These are phyloP conservation scores for Nibea coibor DNA, from an alignment of 2,113 vertebrate species.

Conservation along the genomic window DNA sequence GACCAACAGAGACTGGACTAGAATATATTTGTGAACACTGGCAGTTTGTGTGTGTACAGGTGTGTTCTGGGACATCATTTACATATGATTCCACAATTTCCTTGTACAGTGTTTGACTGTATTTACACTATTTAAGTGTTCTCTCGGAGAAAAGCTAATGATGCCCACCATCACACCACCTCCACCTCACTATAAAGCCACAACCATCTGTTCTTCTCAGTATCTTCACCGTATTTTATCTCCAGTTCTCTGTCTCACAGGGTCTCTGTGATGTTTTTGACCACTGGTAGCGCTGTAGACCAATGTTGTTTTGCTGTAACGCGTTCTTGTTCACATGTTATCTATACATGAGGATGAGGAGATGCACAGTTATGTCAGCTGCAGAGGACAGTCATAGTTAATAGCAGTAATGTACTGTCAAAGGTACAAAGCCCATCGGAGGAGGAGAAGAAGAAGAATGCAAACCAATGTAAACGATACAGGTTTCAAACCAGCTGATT, in stretches of 20 bases:
- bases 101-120: not conserved
- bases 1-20: not conserved
- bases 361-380: not conserved
- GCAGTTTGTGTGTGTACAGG: not conserved
- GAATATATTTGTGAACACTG: conserved; percentile 1
- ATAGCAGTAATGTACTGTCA: not conserved
- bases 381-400: not conserved
- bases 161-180: not conserved
- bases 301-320: not conserved
- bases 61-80: not conserved
- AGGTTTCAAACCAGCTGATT: not conserved
- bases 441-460: not conserved
- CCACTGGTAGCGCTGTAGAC: not conserved
- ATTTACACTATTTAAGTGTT: not conserved
- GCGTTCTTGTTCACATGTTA: not conserved
- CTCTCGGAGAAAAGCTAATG: not conserved
- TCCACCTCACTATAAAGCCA: not conserved
- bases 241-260: not conserved
- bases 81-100: not conserved
- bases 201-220: not conserved
- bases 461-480: not conserved
- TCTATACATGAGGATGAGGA: not conserved
- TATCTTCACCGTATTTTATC: not conserved
- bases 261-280: not conserved
- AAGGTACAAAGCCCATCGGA: not conserved